Base-by-base conservation (phyloP, 2,888 invertebrate species). In the Acleris literana region DNA sequence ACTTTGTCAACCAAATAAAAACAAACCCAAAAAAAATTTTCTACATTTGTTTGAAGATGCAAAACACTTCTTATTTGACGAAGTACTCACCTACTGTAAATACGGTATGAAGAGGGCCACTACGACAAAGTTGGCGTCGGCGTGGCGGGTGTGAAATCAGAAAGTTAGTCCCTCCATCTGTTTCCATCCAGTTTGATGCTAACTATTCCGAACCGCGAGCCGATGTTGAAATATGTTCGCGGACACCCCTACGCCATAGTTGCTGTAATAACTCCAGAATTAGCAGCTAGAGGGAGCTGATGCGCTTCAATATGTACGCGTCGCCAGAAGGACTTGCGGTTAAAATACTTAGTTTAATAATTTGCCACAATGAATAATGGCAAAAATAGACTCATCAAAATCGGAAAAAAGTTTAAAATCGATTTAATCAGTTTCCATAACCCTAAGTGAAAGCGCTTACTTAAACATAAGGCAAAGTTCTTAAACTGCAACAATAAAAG, bases 161-260 rank as follows among this genome's bases (percentile, higher is more conserved):
- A 69, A 78, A 84, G 78, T 81, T 82, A 70, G 70, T 64, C 57
- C 67, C 64, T 69, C 76, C 77, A 80, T 78, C 80, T 80, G 82
- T 75, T 74, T 67, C 72, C 72, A 68, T 70, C 73, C 52, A 74
- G 72, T 72, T 72, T 73, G 71, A 77, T 75, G 74, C 78, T 71
- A 82, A 84, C 83, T 81, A 82, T 79, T 79, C 68, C 70, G 67
- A 69, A 60, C 63, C 68, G 29, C 55, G 51, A 58, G 55, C 61
- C 57, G 58, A 68, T 68, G 74, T 79, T 79, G 68, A 62, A 73
- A 64, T 69, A 70, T 72, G 68, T 68, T 69, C 62, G 16, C 64
- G 43, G 56, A 65, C 18, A n/a, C 54, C 54, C 55, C 53, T 57
- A 25, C 53, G 20, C 57, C 54, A 62, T 63, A 63, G 57, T 59